Base-by-base conservation (phyloP, 2,113 vertebrate genomes). In the Varanus salvator region DNA sequence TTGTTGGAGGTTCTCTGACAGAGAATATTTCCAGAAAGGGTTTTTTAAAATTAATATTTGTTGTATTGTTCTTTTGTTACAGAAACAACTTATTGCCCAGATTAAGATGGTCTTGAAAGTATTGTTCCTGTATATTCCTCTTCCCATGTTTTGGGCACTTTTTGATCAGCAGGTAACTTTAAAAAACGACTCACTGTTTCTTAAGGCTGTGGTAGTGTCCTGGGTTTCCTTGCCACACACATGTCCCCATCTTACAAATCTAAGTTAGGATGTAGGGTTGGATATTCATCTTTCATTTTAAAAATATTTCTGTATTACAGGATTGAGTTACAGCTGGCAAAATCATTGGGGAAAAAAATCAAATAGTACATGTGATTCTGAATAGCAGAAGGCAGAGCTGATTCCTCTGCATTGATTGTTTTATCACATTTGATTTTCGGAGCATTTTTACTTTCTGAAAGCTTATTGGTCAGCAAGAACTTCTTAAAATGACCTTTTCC, bases 71-170 rank as follows among this genome's bases (percentile, higher is more conserved):
- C n/a, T 50, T 2, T 1, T 72, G 94, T 72, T 96, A 3, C 92
- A 99, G 99, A 98, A 98, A 97, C 97, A 94, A 69, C 98, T 99
- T 80, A 99, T 99, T 93, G 92, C 96, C 85, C 98, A 99, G 91
- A 97, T 97, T 66, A 99, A 99, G 97, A 99, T 99, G 98, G 98
- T 98, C 21, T 72, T 98, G 86, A 99, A 93, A 92, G 99, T 99
- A 64, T 94, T 99, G 81, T 98, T 99, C 94, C 97, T 99, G 81
- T 99, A 98, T 76, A 98, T 99, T 29, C 99, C 99, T 1, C 98
- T 99, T 1, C 99, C 99, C 0, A 99, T 99, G 99, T 99, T 99
- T 96, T 99, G 99, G 99, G 98, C 98, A 0, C 94, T 99, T 31
- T 99, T 99, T 95, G 98, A 99, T 95, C 99, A 99, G 92, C 99